Evolutionary conservation across 2,113 vertebrate species (phyloP).

Genomic region (Arizona elegans): DNA sequence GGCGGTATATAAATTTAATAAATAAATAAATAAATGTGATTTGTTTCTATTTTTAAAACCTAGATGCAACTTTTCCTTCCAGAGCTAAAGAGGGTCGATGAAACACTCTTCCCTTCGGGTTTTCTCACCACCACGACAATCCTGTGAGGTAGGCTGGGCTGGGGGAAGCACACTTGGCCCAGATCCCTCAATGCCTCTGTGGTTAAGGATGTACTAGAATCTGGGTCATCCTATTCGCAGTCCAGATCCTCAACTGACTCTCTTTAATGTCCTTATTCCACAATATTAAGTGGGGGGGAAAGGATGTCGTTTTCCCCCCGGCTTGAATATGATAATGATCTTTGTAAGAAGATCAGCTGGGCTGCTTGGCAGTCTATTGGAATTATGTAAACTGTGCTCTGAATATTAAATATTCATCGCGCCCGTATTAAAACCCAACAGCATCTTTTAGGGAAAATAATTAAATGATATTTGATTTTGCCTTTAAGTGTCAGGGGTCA

Average conservation of each 20-base stretch:
- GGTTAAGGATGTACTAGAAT: background rate
- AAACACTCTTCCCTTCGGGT: background rate
- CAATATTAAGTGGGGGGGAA: background rate
- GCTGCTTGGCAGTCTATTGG: background rate
- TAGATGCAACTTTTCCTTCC: background rate
- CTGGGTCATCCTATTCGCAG: background rate
- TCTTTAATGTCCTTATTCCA: background rate
- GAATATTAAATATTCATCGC: constrained; percentile 79
- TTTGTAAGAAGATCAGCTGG: background rate
- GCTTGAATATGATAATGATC: background rate
- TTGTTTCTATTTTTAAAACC: background rate
- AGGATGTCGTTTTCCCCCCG: background rate
- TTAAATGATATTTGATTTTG: constrained; percentile 73
- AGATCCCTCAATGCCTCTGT: background rate
- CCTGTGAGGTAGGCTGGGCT: background rate
- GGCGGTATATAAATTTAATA: too few species aligned
- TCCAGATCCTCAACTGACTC: background rate
- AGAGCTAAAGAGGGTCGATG: background rate
- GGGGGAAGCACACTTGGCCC: background rate
- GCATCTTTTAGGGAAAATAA: constrained; percentile 70
- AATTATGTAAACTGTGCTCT: constrained; percentile 55
- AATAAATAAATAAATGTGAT: too few species aligned
- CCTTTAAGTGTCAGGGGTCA: constrained; percentile 42
- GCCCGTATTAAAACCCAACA: constrained; percentile 71
- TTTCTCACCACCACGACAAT: background rate